Percentiles rank a stretch among this genome's conserved stretches.
Evolutionary conservation across 2,888 invertebrate genomes (phyloP).

Genomic region (Polymixis lichenea): DNA sequence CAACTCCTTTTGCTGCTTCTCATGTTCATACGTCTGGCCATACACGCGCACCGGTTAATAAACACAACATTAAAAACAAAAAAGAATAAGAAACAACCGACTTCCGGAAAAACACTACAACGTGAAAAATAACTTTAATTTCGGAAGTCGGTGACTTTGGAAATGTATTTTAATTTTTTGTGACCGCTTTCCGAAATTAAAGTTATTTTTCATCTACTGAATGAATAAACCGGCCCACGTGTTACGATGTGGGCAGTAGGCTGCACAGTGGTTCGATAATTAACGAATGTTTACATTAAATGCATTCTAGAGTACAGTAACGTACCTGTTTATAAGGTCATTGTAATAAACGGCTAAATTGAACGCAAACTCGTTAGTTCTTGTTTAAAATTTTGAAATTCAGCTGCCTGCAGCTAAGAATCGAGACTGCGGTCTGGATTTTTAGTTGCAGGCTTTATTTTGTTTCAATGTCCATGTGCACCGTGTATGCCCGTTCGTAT

Average conservation of each 20-base stretch:
- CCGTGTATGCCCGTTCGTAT: conserved; percentile 39
- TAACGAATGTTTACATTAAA: conserved; percentile 65
- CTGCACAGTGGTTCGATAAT: conserved; percentile 54
- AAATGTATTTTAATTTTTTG: too few species aligned
- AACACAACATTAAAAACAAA: not conserved
- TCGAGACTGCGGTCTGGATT: conserved; percentile 19
- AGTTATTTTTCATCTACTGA: conserved; percentile 43
- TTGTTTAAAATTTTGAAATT: conserved; percentile 57
- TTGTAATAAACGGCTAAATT: conserved; percentile 62
- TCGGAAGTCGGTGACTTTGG: too few species aligned
- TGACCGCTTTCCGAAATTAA: too few species aligned
- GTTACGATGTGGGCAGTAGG: conserved; percentile 50
- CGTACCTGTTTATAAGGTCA: conserved; percentile 64
- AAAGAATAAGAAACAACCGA: too few species aligned
- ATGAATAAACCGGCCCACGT: conserved; percentile 51
- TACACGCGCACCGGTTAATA: not conserved
- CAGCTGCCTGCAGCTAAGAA: too few species aligned
- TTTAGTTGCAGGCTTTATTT: conserved; percentile 26
- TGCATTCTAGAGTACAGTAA: conserved; percentile 57
- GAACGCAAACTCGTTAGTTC: conserved; percentile 50
- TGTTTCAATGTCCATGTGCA: conserved; percentile 28
- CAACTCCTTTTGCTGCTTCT: not conserved
- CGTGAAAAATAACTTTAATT: too few species aligned
- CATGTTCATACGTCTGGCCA: not conserved
- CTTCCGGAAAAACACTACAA: too few species aligned